Conservation (phyloP, 2,113 vertebrate species). For the Myrmecobius fasciatus region DNA sequence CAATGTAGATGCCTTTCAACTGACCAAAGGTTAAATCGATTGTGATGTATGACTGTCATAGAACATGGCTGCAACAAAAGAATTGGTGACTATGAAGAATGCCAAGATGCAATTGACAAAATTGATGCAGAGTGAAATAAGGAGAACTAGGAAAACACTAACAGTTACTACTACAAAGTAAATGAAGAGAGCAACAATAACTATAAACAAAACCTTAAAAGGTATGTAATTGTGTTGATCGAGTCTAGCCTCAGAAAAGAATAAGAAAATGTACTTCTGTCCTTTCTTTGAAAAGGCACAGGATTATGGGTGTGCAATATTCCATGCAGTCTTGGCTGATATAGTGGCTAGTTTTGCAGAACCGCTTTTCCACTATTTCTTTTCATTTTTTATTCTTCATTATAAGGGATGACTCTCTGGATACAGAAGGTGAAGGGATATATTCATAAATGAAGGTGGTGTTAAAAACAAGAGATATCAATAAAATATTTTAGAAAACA, state of each 20-base stretch:
- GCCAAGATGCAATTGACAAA: background rate
- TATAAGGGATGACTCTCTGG: background rate
- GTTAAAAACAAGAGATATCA: background rate
- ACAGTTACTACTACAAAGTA: background rate
- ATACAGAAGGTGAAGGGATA: background rate
- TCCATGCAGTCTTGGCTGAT: background rate
- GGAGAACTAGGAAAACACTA: background rate
- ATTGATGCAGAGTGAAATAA: background rate
- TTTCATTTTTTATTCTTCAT: background rate
- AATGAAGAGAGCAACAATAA: background rate
- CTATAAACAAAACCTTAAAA: background rate
- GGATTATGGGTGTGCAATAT: background rate
- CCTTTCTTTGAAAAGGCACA: background rate
- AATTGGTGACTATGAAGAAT: background rate
- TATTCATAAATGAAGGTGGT: background rate
- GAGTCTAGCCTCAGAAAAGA: background rate
- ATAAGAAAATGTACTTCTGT: background rate
- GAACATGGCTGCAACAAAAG: background rate
- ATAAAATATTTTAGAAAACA: conserved; percentile 48
- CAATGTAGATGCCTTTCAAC: background rate
- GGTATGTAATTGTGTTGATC: background rate
- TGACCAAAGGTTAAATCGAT: background rate
- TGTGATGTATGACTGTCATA: background rate
- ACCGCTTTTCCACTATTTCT: background rate
- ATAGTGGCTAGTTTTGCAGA: background rate